phyloP scores from a whole-genome alignment of 2,888 invertebrate genomes.

The Dyspetes luteomarginatus region DNA sequence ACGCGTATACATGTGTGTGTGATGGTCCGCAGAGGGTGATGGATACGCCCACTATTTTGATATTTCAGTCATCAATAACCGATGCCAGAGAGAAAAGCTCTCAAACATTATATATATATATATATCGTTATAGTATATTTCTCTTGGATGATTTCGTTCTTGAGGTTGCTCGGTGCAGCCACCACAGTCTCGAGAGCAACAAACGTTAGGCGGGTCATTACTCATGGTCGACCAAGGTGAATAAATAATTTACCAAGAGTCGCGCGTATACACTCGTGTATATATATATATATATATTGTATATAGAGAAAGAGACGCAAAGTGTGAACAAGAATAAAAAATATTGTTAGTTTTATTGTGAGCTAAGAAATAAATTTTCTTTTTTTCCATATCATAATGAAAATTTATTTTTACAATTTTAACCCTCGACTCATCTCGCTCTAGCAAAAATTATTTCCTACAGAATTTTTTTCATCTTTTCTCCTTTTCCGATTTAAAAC shows the following conservation, averaged over 20 bases:
- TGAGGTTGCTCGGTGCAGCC: constrained; percentile 72
- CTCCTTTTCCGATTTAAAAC: too few relatives aligned
- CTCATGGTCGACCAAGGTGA: constrained; percentile 79
- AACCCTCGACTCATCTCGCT: too few relatives aligned
- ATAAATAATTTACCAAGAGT: constrained; percentile 80
- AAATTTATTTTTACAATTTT: too few relatives aligned
- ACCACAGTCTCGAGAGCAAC: constrained; percentile 71
- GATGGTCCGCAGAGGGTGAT: constrained; percentile 70
- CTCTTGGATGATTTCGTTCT: constrained; percentile 57
- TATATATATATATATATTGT: constrained; percentile 1
- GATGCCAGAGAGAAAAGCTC: constrained; percentile 52
- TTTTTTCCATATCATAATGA: too few relatives aligned
- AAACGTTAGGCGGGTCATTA: constrained; percentile 76
- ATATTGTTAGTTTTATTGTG: too few relatives aligned
- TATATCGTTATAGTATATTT: constrained; percentile 3
- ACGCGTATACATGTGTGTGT: constrained; percentile 19
- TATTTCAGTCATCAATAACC: constrained; percentile 81
- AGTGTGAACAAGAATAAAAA: constrained; percentile 30
- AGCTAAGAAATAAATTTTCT: too few relatives aligned
- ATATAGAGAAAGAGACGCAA: too few relatives aligned
- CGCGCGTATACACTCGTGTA: constrained; percentile 61
- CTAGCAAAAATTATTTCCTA: too few relatives aligned
- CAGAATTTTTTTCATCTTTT: too few relatives aligned
- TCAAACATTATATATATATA: constrained; percentile 25
- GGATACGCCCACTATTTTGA: constrained; percentile 80